Base-by-base conservation (phyloP, 2,113 vertebrate species). In the Vireo altiloquus region DNA sequence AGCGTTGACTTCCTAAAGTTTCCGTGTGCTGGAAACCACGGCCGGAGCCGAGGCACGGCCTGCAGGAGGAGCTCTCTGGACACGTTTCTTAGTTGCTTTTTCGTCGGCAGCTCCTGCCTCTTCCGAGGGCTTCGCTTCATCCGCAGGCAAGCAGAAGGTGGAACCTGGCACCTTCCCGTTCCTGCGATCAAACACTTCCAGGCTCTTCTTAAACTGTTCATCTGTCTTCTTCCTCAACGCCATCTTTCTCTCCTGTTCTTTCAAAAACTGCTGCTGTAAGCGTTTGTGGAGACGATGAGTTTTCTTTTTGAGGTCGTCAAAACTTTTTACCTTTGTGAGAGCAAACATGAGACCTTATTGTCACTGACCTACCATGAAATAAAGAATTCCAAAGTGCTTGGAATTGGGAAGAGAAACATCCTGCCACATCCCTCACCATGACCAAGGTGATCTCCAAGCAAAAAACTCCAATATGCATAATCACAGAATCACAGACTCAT, bases 231-330 rank as follows among this genome's bases (percentile, higher is more conserved):
- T 85, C 97, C 95, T 95, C 23, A 10, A 68, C 1, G 3, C 53
- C 59, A 74, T 56, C 83, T 96, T 97, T 44, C 77, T 93, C 59
- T 97, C 91, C 83, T 97, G 96, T 10, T 98, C 96, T 4, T 35
- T 82, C 89, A 95, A 5, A 89, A 98, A 98, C 84, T 97, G 97
- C 71, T 96, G 96, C 66, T 76, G 89, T 79, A 97, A 44, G 19
- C 76, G 88, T n/a, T 95, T 96, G 24, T 96, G n/a, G 35, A 92
- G 68, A 21, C 3, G 25, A 61, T 22, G 30, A 1, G 40, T 94
- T 89, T 63, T 97, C 91, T 59, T 97, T 95, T 95, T 96, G 85
- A 81, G 87, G 46, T 94, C 85, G 8, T 98, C 97, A 8, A 71
- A 65, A 31, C 80, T 47, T 81, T 57, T 97, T 14, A 69, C 31